Base-by-base conservation (phyloP, 2,113 vertebrate species). In the Lepus timidus region DNA sequence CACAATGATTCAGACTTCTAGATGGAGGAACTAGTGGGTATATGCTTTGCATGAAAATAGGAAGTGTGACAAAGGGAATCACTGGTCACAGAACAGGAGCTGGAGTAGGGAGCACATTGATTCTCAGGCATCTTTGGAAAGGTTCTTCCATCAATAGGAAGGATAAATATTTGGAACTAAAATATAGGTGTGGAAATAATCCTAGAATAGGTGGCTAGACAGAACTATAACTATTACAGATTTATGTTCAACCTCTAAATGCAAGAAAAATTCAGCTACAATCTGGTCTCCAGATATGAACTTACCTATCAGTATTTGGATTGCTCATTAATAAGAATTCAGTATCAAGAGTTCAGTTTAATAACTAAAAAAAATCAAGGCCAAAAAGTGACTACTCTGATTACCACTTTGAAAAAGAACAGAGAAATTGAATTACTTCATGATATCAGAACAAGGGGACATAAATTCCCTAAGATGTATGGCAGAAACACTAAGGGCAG, bases 81-180 rank as follows among this genome's bases (percentile, higher is more conserved):
- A 67, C 12, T 76, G 79, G 39, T 12, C 8, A 80, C 92, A n/a
- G 10, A 61, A 44, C n/a, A 33, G 55, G 90, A 92, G 23, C 10
- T 25, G 51, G 75, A 22, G 36, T 7, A 27, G 14, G 16, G 7
- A 39, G 9, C 25, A 87, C 13, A 36, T 1, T 49, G 25, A 29
- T 81, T 76, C 62, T 67, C 61, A 62, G 73, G 14, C 23, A 81
- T 39, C 51, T 88, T 12, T 58, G 39, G 20, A 62, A 90, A 76
- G 7, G 0, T 36, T 87, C n/a, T 61, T 70, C 20, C 27, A 88
- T 68, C 33, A 85, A 78, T 19, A 51, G 5, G 17, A 64, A 73
- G 31, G 14, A 91, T 0, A 95, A 83, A 79, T 79, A 75, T 65
- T 82, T 80, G 33, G 3, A 95, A 93, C 19, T 49, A 85, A 87